Conservation (phyloP, 2,888 invertebrate genomes). For the Lycocerus yunnanus region DNA sequence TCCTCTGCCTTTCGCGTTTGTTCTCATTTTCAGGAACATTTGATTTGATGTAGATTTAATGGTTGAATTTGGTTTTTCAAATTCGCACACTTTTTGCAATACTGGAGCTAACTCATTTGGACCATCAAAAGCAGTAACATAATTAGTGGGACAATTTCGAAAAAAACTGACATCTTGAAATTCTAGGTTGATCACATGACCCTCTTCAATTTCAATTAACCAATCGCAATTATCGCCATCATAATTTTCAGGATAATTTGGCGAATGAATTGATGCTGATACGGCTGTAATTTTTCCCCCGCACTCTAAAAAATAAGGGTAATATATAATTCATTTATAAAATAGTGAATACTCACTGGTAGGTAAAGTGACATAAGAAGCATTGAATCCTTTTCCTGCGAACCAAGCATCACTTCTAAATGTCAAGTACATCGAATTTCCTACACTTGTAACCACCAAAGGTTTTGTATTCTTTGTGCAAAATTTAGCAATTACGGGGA, state of each 20-base stretch:
- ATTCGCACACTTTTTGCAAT: slow-evolving; percentile 64
- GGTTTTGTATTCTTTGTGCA: slow-evolving; percentile 60
- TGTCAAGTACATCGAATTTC: slow-evolving; percentile 70
- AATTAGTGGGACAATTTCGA: slow-evolving; percentile 39
- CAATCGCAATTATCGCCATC: slow-evolving; percentile 79
- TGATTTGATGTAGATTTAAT: slow-evolving; percentile 65
- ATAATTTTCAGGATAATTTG: slow-evolving; percentile 84
- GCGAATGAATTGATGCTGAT: slow-evolving; percentile 73
- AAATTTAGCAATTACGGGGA: slow-evolving; percentile 59
- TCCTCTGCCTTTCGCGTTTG: slow-evolving; percentile 70
- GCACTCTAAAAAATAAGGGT: slow-evolving; percentile 61
- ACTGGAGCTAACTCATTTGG: slow-evolving; percentile 56
- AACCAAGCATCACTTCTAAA: slow-evolving; percentile 65
- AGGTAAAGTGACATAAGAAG: slow-evolving; percentile 60
- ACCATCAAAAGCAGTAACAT: slow-evolving; percentile 60
- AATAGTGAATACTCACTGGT: slow-evolving; percentile 55
- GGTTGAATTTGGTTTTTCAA: slow-evolving; percentile 54
- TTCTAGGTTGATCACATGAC: slow-evolving; percentile 71
- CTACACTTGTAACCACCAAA: slow-evolving; percentile 62
- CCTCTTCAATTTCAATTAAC: slow-evolving; percentile 68
- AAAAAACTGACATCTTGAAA: slow-evolving; percentile 68
- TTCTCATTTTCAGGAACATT: slow-evolving; percentile 69
- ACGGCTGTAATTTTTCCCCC: slow-evolving; percentile 70
- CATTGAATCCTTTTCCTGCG: slow-evolving; percentile 68
- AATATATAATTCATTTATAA: background rate